Evolutionary conservation across 2,113 vertebrate genomes (phyloP).

Genomic region (Sinocyclocheilus maitianheensis): DNA sequence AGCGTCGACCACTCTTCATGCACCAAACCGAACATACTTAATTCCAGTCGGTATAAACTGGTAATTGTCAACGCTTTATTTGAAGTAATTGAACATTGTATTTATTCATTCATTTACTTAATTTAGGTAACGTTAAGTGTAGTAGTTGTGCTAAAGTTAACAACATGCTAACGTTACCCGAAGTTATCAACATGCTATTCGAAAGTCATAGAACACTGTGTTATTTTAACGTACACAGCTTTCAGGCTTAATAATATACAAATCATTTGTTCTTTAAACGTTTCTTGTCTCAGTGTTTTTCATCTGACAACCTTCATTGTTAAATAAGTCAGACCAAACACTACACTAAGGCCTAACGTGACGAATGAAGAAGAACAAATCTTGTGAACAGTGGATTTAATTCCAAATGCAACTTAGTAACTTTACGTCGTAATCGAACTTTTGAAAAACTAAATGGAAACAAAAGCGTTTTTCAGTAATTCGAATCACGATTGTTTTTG

Average conservation of each 20-base stretch:
- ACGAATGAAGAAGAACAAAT: neutral
- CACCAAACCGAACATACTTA: slow-evolving; percentile 41
- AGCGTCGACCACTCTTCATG: slow-evolving; percentile 7
- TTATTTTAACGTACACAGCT: neutral
- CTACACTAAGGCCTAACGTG: neutral
- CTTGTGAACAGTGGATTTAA: neutral
- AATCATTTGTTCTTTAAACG: neutral
- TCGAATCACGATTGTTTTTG: neutral
- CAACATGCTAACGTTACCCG: neutral
- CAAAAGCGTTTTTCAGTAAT: neutral
- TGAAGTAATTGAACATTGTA: slow-evolving; percentile 21
- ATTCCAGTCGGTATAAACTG: slow-evolving; percentile 48
- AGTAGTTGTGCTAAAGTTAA: neutral
- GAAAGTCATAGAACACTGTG: neutral
- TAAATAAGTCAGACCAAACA: neutral
- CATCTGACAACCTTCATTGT: neutral
- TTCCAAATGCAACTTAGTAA: neutral
- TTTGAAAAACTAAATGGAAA: neutral
- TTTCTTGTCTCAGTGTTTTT: neutral
- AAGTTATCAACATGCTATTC: slow-evolving; percentile 27
- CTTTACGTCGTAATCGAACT: neutral
- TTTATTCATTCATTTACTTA: neutral
- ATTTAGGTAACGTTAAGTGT: neutral
- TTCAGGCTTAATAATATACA: neutral
- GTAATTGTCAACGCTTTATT: slow-evolving; percentile 52